phyloP scores from a whole-genome alignment of 2,113 vertebrate genomes.

The Xenopus tropicalis region DNA sequence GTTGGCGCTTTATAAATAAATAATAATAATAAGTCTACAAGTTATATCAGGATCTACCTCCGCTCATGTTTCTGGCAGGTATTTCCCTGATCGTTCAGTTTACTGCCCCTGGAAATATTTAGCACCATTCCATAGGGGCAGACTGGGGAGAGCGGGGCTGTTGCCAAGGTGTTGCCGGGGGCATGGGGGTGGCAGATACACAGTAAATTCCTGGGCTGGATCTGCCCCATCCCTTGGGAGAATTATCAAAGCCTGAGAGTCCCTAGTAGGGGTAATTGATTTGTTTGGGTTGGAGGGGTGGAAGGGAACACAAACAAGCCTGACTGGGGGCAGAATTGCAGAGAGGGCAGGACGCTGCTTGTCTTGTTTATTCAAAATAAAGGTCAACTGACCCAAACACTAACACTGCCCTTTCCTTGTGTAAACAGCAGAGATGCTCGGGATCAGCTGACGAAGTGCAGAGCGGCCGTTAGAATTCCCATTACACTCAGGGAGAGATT shows the following conservation, averaged over 20 bases:
- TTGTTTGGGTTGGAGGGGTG: slow-evolving; percentile 11
- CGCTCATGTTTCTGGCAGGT: too few relatives aligned
- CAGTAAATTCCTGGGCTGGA: slow-evolving; percentile 5
- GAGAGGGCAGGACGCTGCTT: neutral
- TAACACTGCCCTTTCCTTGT: slow-evolving; percentile 16
- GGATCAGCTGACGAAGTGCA: too few relatives aligned
- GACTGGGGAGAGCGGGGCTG: neutral
- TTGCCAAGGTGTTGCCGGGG: neutral
- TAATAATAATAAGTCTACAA: too few relatives aligned
- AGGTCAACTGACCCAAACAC: neutral
- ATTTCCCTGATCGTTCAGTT: too few relatives aligned
- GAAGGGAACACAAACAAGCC: neutral
- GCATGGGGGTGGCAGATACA: neutral
- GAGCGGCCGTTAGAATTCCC: too few relatives aligned
- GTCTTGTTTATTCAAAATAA: neutral
- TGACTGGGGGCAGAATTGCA: neutral
- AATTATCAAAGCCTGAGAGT: neutral
- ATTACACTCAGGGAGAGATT: too few relatives aligned
- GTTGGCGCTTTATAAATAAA: too few relatives aligned
- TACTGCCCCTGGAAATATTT: neutral
- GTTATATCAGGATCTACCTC: too few relatives aligned
- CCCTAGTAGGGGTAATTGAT: neutral
- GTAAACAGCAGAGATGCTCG: slow-evolving; percentile 2
- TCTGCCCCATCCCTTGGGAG: neutral
- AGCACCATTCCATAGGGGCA: neutral